Conservation (phyloP, 2,797 vertebrate genomes). For the Danio jaintianensis region DNA sequence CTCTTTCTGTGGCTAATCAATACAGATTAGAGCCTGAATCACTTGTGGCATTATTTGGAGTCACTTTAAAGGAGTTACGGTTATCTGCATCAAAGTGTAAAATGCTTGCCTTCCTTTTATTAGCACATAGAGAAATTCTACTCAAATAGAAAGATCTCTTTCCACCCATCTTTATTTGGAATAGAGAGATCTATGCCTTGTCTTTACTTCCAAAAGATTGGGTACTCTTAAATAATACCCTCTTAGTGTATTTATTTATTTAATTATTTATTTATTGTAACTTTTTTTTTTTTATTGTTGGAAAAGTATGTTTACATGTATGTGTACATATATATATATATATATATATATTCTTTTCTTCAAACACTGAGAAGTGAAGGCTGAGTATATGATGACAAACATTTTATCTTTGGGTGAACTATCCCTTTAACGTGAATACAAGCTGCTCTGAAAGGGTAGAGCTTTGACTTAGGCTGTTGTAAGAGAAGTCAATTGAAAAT, state of each 20-base stretch:
- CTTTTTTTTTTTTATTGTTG: no score
- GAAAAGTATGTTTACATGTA: no score
- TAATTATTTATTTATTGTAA: no score
- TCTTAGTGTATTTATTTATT: background rate
- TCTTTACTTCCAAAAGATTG: background rate
- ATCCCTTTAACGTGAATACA: no score
- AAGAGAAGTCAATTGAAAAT: slow-evolving; percentile 11
- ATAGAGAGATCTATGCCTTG: background rate
- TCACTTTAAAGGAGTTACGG: background rate
- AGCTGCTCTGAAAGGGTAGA: background rate
- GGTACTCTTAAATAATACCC: background rate
- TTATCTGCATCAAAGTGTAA: background rate
- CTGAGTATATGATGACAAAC: no score
- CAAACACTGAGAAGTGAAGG: no score
- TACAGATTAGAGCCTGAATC: background rate
- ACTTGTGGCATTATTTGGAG: background rate
- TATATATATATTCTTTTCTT: no score
- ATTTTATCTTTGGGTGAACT: no score
- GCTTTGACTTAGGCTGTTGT: background rate
- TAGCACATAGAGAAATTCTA: background rate
- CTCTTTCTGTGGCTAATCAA: background rate
- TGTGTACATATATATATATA: no score
- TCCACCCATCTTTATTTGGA: background rate
- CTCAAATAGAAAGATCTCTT: background rate
- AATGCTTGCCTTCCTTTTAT: background rate